Evolutionary conservation across 2,113 vertebrate genomes (phyloP).

Genomic region (Strix uralensis): DNA sequence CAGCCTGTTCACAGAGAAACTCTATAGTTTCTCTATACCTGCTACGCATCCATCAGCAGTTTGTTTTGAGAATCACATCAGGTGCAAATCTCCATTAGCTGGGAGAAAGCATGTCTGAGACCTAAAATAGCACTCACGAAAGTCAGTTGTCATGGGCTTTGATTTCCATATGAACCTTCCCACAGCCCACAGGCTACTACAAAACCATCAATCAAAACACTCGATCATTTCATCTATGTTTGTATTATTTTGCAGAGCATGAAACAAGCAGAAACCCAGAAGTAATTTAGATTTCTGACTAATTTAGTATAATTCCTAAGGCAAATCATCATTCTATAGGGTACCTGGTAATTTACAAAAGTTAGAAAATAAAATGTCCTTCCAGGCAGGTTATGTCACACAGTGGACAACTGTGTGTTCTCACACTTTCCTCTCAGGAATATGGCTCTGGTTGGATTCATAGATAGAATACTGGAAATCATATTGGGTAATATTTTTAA

Average conservation of each 20-base stretch:
- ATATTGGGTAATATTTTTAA: not conserved
- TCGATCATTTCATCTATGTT: not conserved
- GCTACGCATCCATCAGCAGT: not conserved
- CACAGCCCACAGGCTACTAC: not conserved
- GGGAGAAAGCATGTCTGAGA: not conserved
- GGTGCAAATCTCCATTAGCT: not conserved
- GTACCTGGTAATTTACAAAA: not conserved
- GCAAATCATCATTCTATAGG: not conserved
- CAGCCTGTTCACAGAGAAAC: not conserved
- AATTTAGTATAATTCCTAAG: not conserved
- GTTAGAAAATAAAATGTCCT: not conserved
- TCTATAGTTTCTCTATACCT: not conserved
- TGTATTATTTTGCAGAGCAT: not conserved
- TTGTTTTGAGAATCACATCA: not conserved
- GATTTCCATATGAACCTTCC: not conserved
- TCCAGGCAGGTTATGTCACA: not conserved
- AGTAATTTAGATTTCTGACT: not conserved
- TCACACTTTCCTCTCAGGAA: not conserved
- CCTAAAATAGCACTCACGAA: not conserved
- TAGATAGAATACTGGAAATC: not conserved
- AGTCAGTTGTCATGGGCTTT: not conserved
- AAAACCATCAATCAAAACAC: not conserved
- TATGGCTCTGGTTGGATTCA: not conserved
- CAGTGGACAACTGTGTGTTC: not conserved
- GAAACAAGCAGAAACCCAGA: not conserved